Conservation (phyloP, 2,797 vertebrate genomes). For the Fistularia tabacaria region DNA sequence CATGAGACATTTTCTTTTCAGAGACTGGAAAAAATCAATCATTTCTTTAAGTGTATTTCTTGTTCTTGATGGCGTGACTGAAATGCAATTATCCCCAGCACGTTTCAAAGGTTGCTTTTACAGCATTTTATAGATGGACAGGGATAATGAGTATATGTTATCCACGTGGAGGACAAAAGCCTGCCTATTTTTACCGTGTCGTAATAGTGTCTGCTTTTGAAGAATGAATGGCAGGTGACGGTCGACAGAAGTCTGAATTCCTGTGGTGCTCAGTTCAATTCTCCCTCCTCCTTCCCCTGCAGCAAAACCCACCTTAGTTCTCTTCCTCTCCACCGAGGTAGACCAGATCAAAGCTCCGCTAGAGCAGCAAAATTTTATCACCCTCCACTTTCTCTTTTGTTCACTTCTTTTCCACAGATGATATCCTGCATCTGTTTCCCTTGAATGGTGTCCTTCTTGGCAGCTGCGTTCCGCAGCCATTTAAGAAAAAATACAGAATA, state of each 20-base stretch:
- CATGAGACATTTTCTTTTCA: no score
- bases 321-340: conserved; percentile 54
- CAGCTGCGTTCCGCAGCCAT: conserved; percentile 45
- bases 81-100: conserved; percentile 50
- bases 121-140: no score
- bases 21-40: no score
- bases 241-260: conserved; percentile 52
- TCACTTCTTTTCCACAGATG: conserved; percentile 62
- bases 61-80: conserved; percentile 42
- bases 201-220: conserved; percentile 8
- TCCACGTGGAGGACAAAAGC: no score
- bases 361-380: conserved; percentile 63
- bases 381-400: conserved; percentile 41
- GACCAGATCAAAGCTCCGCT: conserved; percentile 63
- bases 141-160: no score
- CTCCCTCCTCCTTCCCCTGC: conserved; percentile 23
- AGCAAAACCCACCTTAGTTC: conserved; percentile 7
- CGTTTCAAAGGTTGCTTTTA: conserved; percentile 25
- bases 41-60: not conserved
- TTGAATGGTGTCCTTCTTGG: conserved; percentile 52
- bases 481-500: conserved; percentile 50
- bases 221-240: conserved; percentile 46
- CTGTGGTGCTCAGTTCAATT: conserved; percentile 36
- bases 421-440: conserved; percentile 68
- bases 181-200: conserved; percentile 26